phyloP scores from a whole-genome alignment of 1,140 invertebrate species.

The Ganaspis sp. region DNA sequence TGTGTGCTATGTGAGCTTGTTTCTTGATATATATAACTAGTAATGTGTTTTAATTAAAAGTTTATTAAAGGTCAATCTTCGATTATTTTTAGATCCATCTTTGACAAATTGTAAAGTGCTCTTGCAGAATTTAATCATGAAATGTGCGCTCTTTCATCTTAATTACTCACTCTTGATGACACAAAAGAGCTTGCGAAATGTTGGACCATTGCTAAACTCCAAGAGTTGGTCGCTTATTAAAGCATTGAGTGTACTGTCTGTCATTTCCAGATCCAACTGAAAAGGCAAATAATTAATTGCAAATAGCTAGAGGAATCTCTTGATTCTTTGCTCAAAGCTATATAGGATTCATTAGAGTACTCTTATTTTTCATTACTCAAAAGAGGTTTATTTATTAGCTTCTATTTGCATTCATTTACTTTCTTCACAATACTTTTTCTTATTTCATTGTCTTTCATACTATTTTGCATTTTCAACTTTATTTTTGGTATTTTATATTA shows the following conservation, averaged over 20 bases:
- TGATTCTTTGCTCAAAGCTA: no score
- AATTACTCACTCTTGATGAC: slow-evolving; percentile 6
- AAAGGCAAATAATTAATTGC: background rate
- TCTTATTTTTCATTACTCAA: no score
- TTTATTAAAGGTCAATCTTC: background rate
- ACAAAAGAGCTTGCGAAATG: background rate
- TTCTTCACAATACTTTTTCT: no score
- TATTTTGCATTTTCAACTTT: no score
- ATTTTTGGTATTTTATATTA: no score
- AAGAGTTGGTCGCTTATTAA: background rate
- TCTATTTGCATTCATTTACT: no score
- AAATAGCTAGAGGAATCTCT: background rate
- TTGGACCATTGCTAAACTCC: background rate
- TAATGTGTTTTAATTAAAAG: background rate
- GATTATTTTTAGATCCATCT: background rate
- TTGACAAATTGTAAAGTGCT: background rate
- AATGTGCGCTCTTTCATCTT: background rate
- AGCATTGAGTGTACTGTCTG: background rate
- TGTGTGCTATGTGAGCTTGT: no score
- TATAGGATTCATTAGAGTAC: no score
- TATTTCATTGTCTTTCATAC: no score
- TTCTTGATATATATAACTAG: background rate
- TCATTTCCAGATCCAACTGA: background rate
- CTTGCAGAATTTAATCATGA: background rate
- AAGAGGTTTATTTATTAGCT: no score